Percentiles rank a stretch among this genome's conserved stretches.
These are phyloP conservation scores for Abramis brama DNA, from an alignment of 2,113 vertebrate species.

Conservation along the genomic window DNA sequence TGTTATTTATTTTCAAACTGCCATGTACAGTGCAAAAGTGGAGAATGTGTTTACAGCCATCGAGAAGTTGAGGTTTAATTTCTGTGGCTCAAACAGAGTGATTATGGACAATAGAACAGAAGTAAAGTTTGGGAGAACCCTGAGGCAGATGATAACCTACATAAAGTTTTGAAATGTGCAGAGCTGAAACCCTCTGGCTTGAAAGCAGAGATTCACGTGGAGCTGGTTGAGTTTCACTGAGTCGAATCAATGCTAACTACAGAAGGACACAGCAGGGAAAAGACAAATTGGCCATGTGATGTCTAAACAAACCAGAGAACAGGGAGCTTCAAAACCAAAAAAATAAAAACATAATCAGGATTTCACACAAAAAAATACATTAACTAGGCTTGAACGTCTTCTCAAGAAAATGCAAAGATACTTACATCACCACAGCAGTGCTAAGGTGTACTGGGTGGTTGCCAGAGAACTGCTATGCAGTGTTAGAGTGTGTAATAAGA, in stretches of 20 bases:
- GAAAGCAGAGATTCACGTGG: conserved; percentile 30
- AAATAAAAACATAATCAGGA: background rate
- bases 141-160: conserved; percentile 45
- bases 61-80: background rate
- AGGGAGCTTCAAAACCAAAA: background rate
- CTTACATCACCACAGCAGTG: background rate
- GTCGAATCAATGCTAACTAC: conserved; percentile 19
- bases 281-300: conserved; percentile 26
- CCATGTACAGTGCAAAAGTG: background rate
- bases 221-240: background rate
- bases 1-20: background rate
- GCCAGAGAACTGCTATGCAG: background rate
- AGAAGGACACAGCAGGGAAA: conserved; percentile 24
- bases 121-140: conserved; percentile 10
- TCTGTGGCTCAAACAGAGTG: background rate
- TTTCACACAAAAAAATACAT: background rate
- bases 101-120: background rate
- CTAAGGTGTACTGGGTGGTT: background rate
- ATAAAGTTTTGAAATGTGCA: conserved; percentile 40
- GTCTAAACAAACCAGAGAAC: conserved; percentile 7
- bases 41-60: background rate
- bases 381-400: background rate
- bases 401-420: background rate
- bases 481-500: background rate
- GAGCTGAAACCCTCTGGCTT: conserved; percentile 21